Conservation (phyloP, 1,140 invertebrate genomes). For the Brachionus angularis region DNA sequence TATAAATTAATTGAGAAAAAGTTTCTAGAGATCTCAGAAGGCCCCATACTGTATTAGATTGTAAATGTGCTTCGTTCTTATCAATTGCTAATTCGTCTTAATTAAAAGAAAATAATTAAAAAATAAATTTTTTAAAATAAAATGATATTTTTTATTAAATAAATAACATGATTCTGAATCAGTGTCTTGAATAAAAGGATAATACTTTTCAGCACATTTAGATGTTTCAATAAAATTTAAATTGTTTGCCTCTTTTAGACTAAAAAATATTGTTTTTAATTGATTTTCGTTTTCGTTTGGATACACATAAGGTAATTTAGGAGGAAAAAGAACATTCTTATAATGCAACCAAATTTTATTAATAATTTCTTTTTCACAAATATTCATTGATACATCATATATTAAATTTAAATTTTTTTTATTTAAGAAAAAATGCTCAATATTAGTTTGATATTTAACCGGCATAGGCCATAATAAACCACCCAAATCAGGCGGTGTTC, state of each 20-base stretch:
- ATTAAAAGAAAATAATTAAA: background rate
- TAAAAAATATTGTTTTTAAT: background rate
- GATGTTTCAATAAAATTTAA: background rate
- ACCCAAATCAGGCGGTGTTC: constrained; percentile 19
- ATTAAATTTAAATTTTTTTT: background rate
- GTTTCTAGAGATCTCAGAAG: constrained; percentile 38
- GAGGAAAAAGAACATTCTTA: constrained; percentile 9
- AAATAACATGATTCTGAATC: constrained; percentile 24
- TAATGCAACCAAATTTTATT: constrained; percentile 6
- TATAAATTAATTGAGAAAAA: constrained; percentile 43
- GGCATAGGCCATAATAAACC: constrained; percentile 37
- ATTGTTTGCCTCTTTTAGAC: background rate
- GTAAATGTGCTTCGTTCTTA: background rate
- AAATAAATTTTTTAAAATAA: background rate
- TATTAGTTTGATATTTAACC: background rate
- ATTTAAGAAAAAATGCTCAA: background rate
- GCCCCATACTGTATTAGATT: constrained; percentile 21
- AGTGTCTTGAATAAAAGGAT: constrained; percentile 30
- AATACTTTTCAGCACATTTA: background rate
- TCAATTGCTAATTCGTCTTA: constrained; percentile 12
- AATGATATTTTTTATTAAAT: background rate
- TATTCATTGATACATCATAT: background rate
- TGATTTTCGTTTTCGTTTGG: background rate
- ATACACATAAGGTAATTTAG: background rate
- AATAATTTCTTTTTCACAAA: constrained; percentile 24